These are phyloP conservation scores for Polypterus bichir DNA, from an alignment of 2,113 vertebrate species.

Conservation along the genomic window DNA sequence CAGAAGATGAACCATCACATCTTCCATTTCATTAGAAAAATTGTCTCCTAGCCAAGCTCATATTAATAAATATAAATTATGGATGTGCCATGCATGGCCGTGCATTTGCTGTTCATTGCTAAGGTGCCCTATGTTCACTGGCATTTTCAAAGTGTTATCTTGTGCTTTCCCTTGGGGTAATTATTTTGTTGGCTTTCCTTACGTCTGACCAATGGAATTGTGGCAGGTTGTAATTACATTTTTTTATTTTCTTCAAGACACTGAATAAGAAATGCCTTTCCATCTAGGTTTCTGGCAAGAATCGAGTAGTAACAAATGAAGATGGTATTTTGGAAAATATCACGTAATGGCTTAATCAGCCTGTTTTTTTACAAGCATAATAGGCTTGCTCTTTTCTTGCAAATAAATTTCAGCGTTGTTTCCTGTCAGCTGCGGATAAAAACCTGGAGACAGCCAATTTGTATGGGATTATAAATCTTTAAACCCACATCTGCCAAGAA, in stretches of 20 bases:
- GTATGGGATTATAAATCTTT: too few species aligned
- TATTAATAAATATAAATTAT: constrained; percentile 11
- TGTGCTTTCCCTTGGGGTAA: background rate
- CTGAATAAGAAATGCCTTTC: constrained; percentile 23
- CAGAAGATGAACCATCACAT: constrained; percentile 7
- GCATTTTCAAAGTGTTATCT: background rate
- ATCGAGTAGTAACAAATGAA: constrained; percentile 25
- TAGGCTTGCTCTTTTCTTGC: constrained; percentile 17
- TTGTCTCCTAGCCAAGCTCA: background rate
- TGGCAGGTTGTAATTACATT: constrained; percentile 19
- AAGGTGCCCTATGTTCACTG: background rate
- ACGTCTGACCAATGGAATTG: constrained; percentile 4
- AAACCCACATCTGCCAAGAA: too few species aligned
- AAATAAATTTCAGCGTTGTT: too few species aligned
- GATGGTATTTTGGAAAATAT: constrained; percentile 28
- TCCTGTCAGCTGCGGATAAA: too few species aligned
- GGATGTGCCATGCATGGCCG: background rate
- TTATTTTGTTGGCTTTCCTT: background rate
- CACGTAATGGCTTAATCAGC: constrained; percentile 22
- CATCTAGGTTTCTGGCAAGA: constrained; percentile 22
- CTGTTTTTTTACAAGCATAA: constrained; percentile 22
- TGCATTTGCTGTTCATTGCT: background rate
- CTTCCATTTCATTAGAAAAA: constrained; percentile 12
- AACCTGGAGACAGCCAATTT: too few species aligned
- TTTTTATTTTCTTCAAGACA: constrained; percentile 19